phyloP scores from a whole-genome alignment of 2,113 vertebrate species.

The Halcyon malimbica region DNA sequence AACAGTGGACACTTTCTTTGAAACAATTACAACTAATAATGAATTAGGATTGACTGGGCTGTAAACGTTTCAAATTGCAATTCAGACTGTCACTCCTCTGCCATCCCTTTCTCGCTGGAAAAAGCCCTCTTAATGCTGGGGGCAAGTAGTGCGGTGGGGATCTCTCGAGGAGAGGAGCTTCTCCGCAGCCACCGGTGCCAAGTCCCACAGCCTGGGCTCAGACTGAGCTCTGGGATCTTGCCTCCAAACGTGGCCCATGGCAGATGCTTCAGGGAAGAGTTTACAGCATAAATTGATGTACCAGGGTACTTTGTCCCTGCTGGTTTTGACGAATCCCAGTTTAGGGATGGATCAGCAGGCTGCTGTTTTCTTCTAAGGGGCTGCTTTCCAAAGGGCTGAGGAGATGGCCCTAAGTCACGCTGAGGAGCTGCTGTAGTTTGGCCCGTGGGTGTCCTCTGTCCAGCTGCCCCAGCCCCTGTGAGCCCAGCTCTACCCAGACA shows the following conservation, averaged over 20 bases:
- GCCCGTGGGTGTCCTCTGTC: background rate
- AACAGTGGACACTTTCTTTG: conserved; percentile 74
- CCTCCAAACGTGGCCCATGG: background rate
- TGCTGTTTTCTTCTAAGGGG: background rate
- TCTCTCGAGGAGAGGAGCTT: background rate
- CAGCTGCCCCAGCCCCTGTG: background rate
- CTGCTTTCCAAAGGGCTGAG: background rate
- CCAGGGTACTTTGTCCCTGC: background rate
- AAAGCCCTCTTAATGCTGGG: background rate
- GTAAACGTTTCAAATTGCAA: conserved; percentile 66
- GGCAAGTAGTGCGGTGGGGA: background rate
- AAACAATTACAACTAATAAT: conserved; percentile 79
- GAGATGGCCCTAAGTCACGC: background rate
- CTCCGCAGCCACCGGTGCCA: rapidly evolving
- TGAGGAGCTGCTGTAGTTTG: background rate
- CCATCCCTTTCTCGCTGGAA: conserved; percentile 5
- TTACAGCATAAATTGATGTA: background rate
- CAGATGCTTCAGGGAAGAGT: background rate
- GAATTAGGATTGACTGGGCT: conserved; percentile 67
- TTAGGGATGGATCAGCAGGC: background rate
- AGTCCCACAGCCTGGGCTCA: rapidly evolving
- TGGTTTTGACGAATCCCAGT: background rate
- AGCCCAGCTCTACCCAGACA: background rate
- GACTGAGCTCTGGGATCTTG: background rate
- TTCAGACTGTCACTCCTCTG: conserved; percentile 54